Percentiles rank a stretch among this genome's conserved stretches.
phyloP scores from a whole-genome alignment of 2,797 vertebrate species.

The Chromis chromis region DNA sequence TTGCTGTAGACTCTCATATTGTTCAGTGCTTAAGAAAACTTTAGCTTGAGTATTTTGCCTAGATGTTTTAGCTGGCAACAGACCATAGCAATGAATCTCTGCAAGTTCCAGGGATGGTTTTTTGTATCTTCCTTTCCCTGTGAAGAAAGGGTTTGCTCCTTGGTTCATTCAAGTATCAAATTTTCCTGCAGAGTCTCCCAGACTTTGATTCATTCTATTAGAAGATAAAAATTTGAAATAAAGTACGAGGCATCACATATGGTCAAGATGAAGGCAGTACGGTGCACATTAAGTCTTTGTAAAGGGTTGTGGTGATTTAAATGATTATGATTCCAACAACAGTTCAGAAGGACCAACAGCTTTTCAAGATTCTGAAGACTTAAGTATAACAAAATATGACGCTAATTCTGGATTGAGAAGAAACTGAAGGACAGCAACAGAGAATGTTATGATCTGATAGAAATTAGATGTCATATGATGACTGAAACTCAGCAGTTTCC shows the following conservation, averaged over 20 bases:
- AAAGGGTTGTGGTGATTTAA: background rate
- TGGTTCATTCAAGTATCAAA: background rate
- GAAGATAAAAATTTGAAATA: background rate
- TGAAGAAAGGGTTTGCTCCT: background rate
- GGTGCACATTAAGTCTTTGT: background rate
- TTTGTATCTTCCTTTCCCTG: background rate
- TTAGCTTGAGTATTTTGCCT: too few relatives aligned
- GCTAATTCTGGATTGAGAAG: conserved; percentile 6
- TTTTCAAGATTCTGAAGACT: too few relatives aligned
- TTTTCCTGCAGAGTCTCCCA: background rate
- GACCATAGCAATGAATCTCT: too few relatives aligned
- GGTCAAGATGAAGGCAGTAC: background rate
- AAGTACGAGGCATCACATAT: background rate
- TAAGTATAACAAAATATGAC: conserved; percentile 3
- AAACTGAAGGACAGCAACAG: background rate
- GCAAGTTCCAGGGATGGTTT: background rate
- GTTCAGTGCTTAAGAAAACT: too few relatives aligned
- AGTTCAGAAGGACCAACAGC: too few relatives aligned
- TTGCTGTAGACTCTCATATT: background rate
- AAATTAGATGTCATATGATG: conserved; percentile 18
- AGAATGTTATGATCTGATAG: conserved; percentile 1
- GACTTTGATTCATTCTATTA: background rate
- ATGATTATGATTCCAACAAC: background rate
- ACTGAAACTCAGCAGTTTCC: background rate
- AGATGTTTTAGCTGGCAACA: too few relatives aligned